Percentiles rank a stretch among this genome's conserved stretches.
Conservation (phyloP, 2,797 vertebrate genomes). For the Oreochromis grahami region DNA sequence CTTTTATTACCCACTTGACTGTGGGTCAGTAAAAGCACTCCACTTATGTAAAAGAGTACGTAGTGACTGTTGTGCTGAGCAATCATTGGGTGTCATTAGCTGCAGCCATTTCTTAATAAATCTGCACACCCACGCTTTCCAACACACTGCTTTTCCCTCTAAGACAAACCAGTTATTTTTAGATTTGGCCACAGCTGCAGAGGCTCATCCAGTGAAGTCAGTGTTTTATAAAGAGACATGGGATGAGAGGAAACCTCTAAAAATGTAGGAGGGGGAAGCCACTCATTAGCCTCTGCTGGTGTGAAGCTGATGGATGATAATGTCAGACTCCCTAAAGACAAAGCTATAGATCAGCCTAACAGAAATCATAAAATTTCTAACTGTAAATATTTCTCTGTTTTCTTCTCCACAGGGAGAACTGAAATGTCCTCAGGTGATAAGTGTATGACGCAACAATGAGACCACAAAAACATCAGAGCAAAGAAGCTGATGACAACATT, state of each 20-base stretch:
- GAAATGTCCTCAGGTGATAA: neutral
- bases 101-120: neutral
- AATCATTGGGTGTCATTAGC: neutral
- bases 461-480: rapidly evolving
- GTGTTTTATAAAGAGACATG: neutral
- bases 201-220: neutral
- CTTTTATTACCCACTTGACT: no score
- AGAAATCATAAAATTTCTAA: neutral
- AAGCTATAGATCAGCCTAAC: neutral
- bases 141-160: rapidly evolving
- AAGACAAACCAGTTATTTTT: neutral
- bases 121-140: neutral
- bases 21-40: no score
- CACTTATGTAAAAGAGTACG: no score
- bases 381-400: neutral
- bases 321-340: rapidly evolving
- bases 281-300: neutral
- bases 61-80: neutral
- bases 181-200: neutral
- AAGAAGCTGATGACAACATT: neutral
- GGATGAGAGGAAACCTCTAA: neutral
- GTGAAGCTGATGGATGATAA: neutral
- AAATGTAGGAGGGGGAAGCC: neutral
- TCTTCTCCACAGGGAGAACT: neutral
- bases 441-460: neutral